Conservation (phyloP, 1,140 invertebrate genomes). For the Trichoplusia ni region DNA sequence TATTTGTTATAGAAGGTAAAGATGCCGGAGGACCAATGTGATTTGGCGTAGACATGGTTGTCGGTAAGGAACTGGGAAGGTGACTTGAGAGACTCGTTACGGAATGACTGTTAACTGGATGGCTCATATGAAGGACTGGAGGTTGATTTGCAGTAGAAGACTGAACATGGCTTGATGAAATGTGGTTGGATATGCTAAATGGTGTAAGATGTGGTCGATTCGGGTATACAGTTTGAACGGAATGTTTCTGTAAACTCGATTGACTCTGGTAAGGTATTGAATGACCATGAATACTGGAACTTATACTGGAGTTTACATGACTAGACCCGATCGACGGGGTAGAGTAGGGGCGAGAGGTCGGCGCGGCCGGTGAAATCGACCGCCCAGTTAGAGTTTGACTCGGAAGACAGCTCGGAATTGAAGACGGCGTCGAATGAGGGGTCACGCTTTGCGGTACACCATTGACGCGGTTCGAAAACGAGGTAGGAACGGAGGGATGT, state of each 20-base stretch:
- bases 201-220: slow-evolving; percentile 69
- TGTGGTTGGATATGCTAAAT: slow-evolving; percentile 70
- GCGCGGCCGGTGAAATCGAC: slow-evolving; percentile 61
- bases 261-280: slow-evolving; percentile 72
- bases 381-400: slow-evolving; percentile 60
- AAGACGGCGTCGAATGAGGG: slow-evolving; percentile 67
- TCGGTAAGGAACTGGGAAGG: slow-evolving; percentile 51
- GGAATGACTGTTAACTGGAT: slow-evolving; percentile 68
- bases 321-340: slow-evolving; percentile 73
- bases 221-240: slow-evolving; percentile 63
- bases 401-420: slow-evolving; percentile 69
- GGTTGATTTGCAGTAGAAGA: slow-evolving; percentile 50
- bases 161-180: slow-evolving; percentile 58
- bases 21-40: slow-evolving; percentile 56
- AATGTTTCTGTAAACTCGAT: slow-evolving; percentile 77
- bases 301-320: slow-evolving; percentile 76
- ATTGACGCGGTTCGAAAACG: slow-evolving; percentile 80
- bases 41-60: slow-evolving; percentile 60
- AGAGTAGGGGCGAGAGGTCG: slow-evolving; percentile 64
- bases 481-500: slow-evolving; percentile 82
- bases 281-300: slow-evolving; percentile 73
- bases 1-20: slow-evolving; percentile 58
- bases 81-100: slow-evolving; percentile 60
- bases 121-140: slow-evolving; percentile 52
- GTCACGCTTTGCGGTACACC: slow-evolving; percentile 80